Evolutionary conservation across 2,113 vertebrate genomes (phyloP), one percentile per base, ranked within the genome.

Genomic region (Phainopepla nitens): DNA sequence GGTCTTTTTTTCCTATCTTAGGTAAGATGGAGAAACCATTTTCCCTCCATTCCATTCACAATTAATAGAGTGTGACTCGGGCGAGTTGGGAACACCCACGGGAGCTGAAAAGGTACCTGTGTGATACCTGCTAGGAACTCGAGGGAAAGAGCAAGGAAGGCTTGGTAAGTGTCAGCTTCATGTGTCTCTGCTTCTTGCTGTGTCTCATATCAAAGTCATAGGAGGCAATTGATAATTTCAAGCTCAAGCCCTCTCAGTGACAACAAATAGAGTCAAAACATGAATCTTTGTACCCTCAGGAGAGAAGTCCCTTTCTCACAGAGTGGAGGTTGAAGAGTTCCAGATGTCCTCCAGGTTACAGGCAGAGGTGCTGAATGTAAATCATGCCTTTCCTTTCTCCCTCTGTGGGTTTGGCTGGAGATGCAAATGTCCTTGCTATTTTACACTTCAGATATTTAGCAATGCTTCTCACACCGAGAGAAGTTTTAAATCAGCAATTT

Each of bases 381-480:
- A 95, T 84, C 51, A 12, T 20, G 60, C 31, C 73, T 84, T 70
- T 70, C 82, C 58, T 87, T 87, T 39, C 6, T 5, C 2, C 39
- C 65, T 53, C 69, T 89, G n/a, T 79, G 81, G 27, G 35, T 89
- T 83, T 92, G 69, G 76, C 87, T 95, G 89, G 62, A 87, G 80
- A 70, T 83, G 64, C 80, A 83, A 70, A 66, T n/a, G 68, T 31
- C 72, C 68, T 73, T 83, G 50, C 60, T 75, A 0, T 58, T 92
- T 93, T 75, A 81, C 92, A 60, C 76, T 78, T 93, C 35, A 73
- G 88, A 86, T 90, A 77, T 47, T 94, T 76, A 95, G 79, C 76
- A 82, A 45, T 27, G 49, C 44, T 78, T 87, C 83, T 95, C 44
- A 78, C 64, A 44, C 35, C 0, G 5, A 70, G 39, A 82, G 56